A percentile compares a stretch with the other conserved stretches of the same genome.
Evolutionary conservation across 1,140 invertebrate genomes (phyloP).

Genomic region (Aphidius gifuensis): DNA sequence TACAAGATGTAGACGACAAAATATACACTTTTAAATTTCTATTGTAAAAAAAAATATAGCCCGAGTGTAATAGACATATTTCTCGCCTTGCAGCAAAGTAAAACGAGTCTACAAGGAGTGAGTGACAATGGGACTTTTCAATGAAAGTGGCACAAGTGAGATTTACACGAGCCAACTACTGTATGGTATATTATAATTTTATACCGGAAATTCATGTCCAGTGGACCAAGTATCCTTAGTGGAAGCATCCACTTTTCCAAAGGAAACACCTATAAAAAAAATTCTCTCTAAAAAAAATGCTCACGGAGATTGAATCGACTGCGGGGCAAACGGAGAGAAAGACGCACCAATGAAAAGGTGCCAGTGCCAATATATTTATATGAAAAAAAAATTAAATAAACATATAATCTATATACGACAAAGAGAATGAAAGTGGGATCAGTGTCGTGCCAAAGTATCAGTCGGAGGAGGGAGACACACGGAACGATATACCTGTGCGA

Average conservation of each 20-base stretch:
- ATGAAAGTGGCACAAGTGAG: no score
- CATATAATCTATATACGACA: conserved; percentile 12
- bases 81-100: conserved; percentile 18
- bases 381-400: conserved; percentile 22
- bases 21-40: background rate
- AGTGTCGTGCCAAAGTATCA: conserved; percentile 27
- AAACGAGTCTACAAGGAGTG: conserved; percentile 24
- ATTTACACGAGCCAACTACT: background rate
- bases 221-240: conserved; percentile 46
- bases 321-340: conserved; percentile 11
- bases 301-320: conserved; percentile 25
- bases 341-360: conserved; percentile 5
- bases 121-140: conserved; percentile 34
- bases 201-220: conserved; percentile 43
- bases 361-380: conserved; percentile 20
- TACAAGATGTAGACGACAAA: conserved; percentile 27
- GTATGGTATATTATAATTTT: background rate
- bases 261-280: conserved; percentile 29
- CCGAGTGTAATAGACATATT: background rate
- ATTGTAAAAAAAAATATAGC: no score
- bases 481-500: conserved; percentile 54
- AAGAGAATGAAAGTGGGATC: conserved; percentile 23
- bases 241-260: conserved; percentile 40
- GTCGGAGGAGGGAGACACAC: conserved; percentile 27
- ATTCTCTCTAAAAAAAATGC: background rate